Evolutionary conservation across 2,888 invertebrate species (phyloP), one percentile per base, ranked within the genome.

Genomic region (Terebella lapidaria): DNA sequence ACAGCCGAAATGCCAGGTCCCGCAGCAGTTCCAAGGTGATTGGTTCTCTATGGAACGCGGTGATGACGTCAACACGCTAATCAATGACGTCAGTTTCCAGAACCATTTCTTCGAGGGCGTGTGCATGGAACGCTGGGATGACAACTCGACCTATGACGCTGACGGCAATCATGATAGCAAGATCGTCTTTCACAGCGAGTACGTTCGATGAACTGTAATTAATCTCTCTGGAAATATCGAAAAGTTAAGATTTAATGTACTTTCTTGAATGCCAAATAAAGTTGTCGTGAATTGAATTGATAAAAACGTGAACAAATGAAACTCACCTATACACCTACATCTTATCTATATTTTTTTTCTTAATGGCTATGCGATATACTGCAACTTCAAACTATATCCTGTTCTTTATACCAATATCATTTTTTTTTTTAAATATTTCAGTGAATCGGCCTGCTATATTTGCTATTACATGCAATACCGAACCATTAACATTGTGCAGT

Each of bases 31-130:
- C 35, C 51, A 42, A 45, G 76, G 74, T 18, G 68, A 70, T 54
- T 76, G 67, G 69, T 76, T 72, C 65, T 72, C 72, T 20, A 70
- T 70, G 62, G 74, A 74, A 56, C 57, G 56, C 2, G 65, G 63
- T 3, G 67, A 69, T 27, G 63, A 60, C 27, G 67, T 66, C 3
- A 46, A 66, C 22, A 73, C 73, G 1, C n/a, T 63, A 3, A 70
- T 75, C 25, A 68, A 69, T 26, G 59, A 49, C 1, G 51, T 66
- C 3, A 58, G 46, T 3, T 47, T 62, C 52, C 5, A 25, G 10
- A 64, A 62, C 30, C 52, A 54, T 20, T 22, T 24, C 18, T 53
- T 64, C 25, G 57, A 61, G 1, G 56, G 49, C 15, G 10, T 10
- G 27, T 61, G 64, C 51, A 30, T 35, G 22, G 54, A 60, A 10